These are phyloP conservation scores for Adelognathus sp. DNA, from an alignment of 2,888 invertebrate species.

Conservation along the genomic window DNA sequence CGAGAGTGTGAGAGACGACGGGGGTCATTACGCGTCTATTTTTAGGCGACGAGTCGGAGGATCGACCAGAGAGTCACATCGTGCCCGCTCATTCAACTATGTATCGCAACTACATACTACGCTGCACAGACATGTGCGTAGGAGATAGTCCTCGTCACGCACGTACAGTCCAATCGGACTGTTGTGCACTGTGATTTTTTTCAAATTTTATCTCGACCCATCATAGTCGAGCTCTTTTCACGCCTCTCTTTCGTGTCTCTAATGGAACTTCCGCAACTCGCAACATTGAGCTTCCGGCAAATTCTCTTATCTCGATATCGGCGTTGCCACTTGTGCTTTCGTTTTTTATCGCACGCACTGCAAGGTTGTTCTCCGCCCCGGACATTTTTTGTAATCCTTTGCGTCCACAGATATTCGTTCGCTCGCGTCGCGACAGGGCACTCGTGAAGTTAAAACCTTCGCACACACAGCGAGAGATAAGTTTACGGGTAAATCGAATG, in stretches of 20 bases:
- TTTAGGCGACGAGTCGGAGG: constrained; percentile 37
- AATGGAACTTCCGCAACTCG: background rate
- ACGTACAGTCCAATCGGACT: background rate
- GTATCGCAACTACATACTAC: background rate
- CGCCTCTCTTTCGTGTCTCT: background rate
- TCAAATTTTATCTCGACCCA: background rate
- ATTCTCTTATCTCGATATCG: background rate
- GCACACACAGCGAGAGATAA: too few relatives aligned
- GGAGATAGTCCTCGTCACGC: constrained; percentile 19
- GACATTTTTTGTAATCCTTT: background rate
- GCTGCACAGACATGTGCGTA: background rate
- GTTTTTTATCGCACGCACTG: too few relatives aligned
- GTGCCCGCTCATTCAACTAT: constrained; percentile 45
- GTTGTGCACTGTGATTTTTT: background rate
- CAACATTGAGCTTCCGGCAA: background rate
- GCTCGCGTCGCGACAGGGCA: too few relatives aligned
- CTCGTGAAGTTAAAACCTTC: too few relatives aligned
- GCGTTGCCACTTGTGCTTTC: background rate
- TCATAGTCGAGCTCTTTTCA: background rate
- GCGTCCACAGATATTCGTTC: background rate
- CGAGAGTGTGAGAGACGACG: too few relatives aligned
- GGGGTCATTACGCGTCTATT: constrained; percentile 55
- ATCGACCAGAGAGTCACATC: constrained; percentile 2
- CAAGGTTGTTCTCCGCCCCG: background rate
- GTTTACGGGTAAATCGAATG: too few relatives aligned